Conservation (phyloP, 1,140 invertebrate genomes). For the Drosophila bifasciata region DNA sequence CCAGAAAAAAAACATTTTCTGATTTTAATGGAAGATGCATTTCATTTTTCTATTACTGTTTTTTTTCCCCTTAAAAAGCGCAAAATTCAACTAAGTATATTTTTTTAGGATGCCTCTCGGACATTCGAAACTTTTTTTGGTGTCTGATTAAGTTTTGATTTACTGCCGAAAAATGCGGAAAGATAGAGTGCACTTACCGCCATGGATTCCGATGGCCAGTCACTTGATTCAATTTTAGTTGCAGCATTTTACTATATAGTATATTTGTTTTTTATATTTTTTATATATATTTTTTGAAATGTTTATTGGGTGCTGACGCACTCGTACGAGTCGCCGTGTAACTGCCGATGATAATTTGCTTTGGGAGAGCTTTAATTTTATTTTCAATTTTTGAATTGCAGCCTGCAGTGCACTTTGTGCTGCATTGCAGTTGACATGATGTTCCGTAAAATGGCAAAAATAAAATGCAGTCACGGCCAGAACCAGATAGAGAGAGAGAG, state of each 20-base stretch:
- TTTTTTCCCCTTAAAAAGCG: no score
- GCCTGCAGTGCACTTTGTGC: conserved; percentile 53
- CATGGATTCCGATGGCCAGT: conserved; percentile 23
- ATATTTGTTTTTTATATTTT: conserved; percentile 3
- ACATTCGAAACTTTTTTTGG: conserved; percentile 28
- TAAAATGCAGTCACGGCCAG: conserved; percentile 26
- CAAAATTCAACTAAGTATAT: no score
- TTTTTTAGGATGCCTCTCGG: neutral
- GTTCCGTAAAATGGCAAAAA: conserved; percentile 53
- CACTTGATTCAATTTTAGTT: conserved; percentile 49
- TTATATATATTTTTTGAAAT: conserved; percentile 24
- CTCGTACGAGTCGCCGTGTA: neutral
- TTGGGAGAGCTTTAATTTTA: conserved; percentile 74
- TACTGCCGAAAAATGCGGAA: neutral
- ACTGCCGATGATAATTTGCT: conserved; percentile 49
- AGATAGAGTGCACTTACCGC: conserved; percentile 19
- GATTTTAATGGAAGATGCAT: no score
- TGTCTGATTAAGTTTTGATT: conserved; percentile 50
- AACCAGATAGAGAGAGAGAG: neutral
- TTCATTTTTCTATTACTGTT: no score
- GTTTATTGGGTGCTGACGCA: conserved; percentile 25
- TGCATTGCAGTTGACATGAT: conserved; percentile 78
- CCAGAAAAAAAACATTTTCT: no score
- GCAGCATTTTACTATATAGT: conserved; percentile 21
- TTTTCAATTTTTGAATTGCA: conserved; percentile 78